Evolutionary conservation across 2,888 invertebrate species (phyloP), one percentile per base, ranked within the genome.

Genomic region (Drosophila mettleri): DNA sequence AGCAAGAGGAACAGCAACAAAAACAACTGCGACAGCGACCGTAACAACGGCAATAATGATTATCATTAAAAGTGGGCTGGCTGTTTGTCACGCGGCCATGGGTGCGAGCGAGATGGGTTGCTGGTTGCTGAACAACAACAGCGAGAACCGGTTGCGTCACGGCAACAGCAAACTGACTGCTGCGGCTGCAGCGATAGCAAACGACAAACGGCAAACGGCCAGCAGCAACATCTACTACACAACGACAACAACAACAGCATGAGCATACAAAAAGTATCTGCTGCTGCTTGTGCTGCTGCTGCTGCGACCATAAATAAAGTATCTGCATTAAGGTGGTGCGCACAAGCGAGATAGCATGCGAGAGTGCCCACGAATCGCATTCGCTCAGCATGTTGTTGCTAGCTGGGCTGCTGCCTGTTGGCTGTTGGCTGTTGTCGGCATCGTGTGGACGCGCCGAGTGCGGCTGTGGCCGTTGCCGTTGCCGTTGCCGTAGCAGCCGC

Each of bases 41-140:
- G 80, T 79, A 88, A 86, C 88, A 89, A 83, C 85, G 86, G 86
- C 90, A 90, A 90, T 90, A 90, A 89, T 89, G 86, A 89, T 89
- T 88, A 89, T 90, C 90, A 88, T 90, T 85, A 88, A 89, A 88
- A 89, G 89, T 89, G 89, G 89, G 89, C 86, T 80, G 89, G 88
- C 85, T 86, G 86, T 83, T 79, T 75, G 81, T 81, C 74, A 78
- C 60, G 61, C 61, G 73, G 49, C 58, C 27, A 31, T 43, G 52
- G 52, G 71, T 60, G 72, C 57, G 41, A 74, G 59, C 64, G 85
- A 74, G 74, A 70, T 46, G 57, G 64, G 45, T 12, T 51, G 60
- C 53, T 69, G 51, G 33, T 57, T 57, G 53, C 58, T 62, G 58
- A 43, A 43, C 27, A 48, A 43, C 27, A 48, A 43, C 69, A 27